These are phyloP conservation scores for Zeuzera pyrina DNA, from an alignment of 2,888 invertebrate species.

Conservation along the genomic window DNA sequence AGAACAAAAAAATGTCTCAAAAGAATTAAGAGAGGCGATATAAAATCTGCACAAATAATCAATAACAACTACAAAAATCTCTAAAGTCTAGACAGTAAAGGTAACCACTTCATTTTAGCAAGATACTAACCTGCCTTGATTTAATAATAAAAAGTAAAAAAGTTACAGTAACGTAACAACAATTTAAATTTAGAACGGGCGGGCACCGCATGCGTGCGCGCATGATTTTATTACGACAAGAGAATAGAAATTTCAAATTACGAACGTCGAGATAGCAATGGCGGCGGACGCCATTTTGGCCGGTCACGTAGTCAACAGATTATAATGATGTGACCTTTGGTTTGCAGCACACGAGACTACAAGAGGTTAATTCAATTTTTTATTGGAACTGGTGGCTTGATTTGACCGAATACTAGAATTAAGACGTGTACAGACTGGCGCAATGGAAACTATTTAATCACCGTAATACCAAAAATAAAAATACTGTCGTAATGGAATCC, in stretches of 20 bases:
- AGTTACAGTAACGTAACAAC: too few relatives aligned
- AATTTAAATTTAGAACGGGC: conserved; percentile 33
- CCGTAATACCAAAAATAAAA: too few relatives aligned
- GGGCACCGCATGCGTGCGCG: conserved; percentile 41
- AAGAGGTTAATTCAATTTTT: conserved; percentile 53
- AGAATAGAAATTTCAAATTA: conserved; percentile 66
- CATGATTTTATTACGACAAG: conserved; percentile 62
- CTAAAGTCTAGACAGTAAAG: too few relatives aligned
- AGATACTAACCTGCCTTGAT: too few relatives aligned
- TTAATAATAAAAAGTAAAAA: too few relatives aligned
- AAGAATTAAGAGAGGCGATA: too few relatives aligned
- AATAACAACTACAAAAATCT: too few relatives aligned
- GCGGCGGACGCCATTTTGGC: conserved; percentile 37
- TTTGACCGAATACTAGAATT: conserved; percentile 28
- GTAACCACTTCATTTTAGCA: too few relatives aligned
- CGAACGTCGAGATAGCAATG: conserved; percentile 34
- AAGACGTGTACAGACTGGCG: conserved; percentile 19
- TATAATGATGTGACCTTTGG: conserved; percentile 66
- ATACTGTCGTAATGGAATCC: too few relatives aligned
- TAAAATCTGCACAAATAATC: too few relatives aligned
- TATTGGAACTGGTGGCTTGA: conserved; percentile 50
- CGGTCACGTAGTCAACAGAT: conserved; percentile 60
- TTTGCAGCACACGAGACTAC: conserved; percentile 43
- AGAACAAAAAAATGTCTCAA: too few relatives aligned
- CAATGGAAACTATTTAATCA: too few relatives aligned